A percentile compares a stretch with the other conserved stretches of the same genome.
Conservation (phyloP, 2,113 vertebrate species). For the Arenaria interpres region DNA sequence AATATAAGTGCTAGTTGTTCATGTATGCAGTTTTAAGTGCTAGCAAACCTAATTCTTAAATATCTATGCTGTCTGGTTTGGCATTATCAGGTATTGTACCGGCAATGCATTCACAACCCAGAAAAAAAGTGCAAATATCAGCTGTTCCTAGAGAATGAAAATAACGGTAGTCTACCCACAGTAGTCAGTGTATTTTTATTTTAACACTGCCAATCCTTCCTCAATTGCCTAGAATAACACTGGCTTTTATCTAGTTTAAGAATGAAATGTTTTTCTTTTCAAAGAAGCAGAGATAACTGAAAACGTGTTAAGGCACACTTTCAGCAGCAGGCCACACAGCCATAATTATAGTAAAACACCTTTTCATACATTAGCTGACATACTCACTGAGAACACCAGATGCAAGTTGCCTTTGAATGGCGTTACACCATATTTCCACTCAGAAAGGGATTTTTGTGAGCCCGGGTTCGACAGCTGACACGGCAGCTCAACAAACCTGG, state of each 20-base stretch:
- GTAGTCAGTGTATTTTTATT: not conserved
- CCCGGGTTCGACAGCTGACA: not conserved
- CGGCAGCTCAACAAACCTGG: not conserved
- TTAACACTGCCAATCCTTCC: slow-evolving; percentile 6
- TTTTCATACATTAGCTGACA: not conserved
- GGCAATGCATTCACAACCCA: rapidly evolving
- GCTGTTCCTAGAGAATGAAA: not conserved
- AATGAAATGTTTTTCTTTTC: not conserved
- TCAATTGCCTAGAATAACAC: not conserved
- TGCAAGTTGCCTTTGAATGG: not conserved
- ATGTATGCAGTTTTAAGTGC: not conserved
- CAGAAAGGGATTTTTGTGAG: not conserved
- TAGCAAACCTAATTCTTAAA: not conserved
- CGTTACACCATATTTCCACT: not conserved
- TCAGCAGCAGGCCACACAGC: not conserved
- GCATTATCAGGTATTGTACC: not conserved
- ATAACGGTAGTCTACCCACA: not conserved
- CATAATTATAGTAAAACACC: not conserved
- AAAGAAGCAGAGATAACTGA: not conserved
- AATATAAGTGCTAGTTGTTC: not conserved
- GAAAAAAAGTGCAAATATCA: not conserved
- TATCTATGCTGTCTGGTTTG: not conserved
- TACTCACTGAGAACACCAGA: not conserved
- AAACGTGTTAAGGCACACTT: not conserved
- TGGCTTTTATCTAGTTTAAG: not conserved